Evolutionary conservation across 2,797 vertebrate species (phyloP), one percentile per base, ranked within the genome.

Genomic region (Neosalanx taihuensis): DNA sequence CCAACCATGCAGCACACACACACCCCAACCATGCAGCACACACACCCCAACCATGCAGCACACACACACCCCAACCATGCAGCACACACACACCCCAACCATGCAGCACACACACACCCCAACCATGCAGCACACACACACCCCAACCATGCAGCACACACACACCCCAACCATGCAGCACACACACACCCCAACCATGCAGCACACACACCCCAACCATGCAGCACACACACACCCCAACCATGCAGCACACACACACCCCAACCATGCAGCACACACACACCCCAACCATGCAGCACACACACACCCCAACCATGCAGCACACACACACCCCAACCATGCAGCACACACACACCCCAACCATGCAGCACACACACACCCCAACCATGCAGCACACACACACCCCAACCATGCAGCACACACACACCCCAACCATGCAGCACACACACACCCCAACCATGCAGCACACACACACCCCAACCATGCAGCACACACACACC

Each of bases 61-160:
- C 6, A 31, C 60, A 62, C 60, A 62, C 60, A 62, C 59, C 30
- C 59, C 60, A 31, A 26, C 23, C 23, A 1, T 26, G 23, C 23
- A 26, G 23, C 29, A 31, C 6, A 31, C 60, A 62, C 60, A 62
- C 60, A 62, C 59, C 30, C 59, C 60, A 31, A 26, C 23, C 23
- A 26, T 26, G 23, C 23, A 26, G 23, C 29, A 31, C 6, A 31
- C 60, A 62, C 60, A 62, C 60, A 62, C 15, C 60, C 17, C 29
- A 31, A 3, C n/a, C n/a, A n/a, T n/a, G n/a, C n/a, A n/a, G n/a
- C n/a, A 31, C 60, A 62, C 60, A 62, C 60, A 62, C 59, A 31
- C 59, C 60, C 1, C 23, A 26, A 26, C 23, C 23, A 26, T 1
- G 1, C 23, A 26, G 23, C 23, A 26, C 23, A 26, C 23, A 26